Evolutionary conservation across 2,113 vertebrate genomes (phyloP).

Genomic region (Rallus limicola): DNA sequence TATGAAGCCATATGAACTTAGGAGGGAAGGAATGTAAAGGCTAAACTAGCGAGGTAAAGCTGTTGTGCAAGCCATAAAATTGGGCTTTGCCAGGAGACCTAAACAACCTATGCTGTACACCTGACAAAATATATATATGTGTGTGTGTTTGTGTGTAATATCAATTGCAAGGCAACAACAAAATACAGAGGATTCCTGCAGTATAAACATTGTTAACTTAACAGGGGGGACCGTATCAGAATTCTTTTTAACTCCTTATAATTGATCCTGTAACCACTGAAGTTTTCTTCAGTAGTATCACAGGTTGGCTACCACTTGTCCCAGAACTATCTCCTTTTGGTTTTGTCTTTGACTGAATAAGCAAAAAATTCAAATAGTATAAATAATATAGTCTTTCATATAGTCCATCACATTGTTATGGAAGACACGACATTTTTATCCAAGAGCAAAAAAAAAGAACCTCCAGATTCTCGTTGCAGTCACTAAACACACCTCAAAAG

Average conservation of each 20-base stretch:
- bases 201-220: not conserved
- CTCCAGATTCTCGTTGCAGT: not conserved
- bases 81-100: not conserved
- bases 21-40: not conserved
- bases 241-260: not conserved
- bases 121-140: accelerated
- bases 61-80: not conserved
- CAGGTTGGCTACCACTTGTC: not conserved
- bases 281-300: not conserved
- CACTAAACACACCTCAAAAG: not conserved
- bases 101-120: not conserved
- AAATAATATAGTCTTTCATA: not conserved
- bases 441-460: not conserved
- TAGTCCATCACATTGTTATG: not conserved
- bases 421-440: not conserved
- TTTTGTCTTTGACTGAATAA: not conserved
- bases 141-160: not conserved
- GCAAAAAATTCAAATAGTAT: not conserved
- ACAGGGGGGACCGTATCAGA: not conserved
- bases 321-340: not conserved
- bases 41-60: not conserved
- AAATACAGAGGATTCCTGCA: not conserved
- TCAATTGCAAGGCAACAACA: not conserved
- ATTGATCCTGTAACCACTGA: not conserved
- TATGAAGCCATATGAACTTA: accelerated